Base-by-base conservation (phyloP, 2,113 vertebrate species). In the Felis chaus region DNA sequence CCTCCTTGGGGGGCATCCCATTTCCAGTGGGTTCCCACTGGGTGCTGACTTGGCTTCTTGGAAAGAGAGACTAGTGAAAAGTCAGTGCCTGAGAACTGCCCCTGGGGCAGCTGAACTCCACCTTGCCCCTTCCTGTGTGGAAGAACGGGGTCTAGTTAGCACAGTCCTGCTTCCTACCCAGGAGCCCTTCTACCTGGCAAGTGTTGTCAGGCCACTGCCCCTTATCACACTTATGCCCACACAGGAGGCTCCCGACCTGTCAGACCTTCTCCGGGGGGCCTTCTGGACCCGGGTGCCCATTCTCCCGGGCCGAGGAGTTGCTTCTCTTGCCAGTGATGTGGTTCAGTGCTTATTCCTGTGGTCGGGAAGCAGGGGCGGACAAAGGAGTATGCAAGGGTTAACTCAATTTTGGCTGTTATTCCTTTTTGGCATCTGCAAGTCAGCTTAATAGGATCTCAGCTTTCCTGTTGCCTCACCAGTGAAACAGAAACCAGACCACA, bases 371-470 rank as follows among this genome's bases (percentile, higher is more conserved):
- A 8, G 7, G 27, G 25, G 87, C 2, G 13, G 73, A 25, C 3
- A 31, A 36, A 15, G 4, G 76, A 66, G 45, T 13, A 2, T 21
- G 94, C 96, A 97, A 91, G 95, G 45, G 97, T 97, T 96, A 96
- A 96, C 45, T 50, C 88, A 39, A 23, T 85, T 80, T 88, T 89
- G 97, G 91, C 89, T 41, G 89, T 90, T 12, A 0, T 88, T 81
- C 78, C 97, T 55, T 85, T 98, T 95, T 98, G 97, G 93, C 91
- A 96, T 89, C 65, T 69, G 79, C 76, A 65, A 83, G 80, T 96
- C 90, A 93, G 92, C n/a, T 79, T 98, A 96, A 98, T 94, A 87
- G 91, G 94, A 78, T 85, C 92, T 98, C 96, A 80, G 80, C 88
- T 98, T 98, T 98, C 16, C 11, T 27, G 36, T 88, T 74, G 93